phyloP scores from a whole-genome alignment of 2,888 invertebrate species.

The Neoascia interrupta region DNA sequence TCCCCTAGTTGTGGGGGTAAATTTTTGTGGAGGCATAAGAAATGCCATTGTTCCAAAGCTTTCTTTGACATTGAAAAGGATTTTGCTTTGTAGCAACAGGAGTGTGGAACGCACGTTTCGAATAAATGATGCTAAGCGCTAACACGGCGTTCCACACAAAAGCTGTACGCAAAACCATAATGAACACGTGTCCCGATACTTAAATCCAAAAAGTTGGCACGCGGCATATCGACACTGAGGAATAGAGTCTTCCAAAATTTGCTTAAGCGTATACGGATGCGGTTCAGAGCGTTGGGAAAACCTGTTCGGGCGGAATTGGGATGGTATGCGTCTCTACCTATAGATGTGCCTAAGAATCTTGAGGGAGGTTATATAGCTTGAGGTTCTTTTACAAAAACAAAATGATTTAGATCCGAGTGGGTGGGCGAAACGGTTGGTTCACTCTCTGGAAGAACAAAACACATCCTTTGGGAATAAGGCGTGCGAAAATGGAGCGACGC shows the following conservation, averaged over 20 bases:
- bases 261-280: conserved; percentile 10
- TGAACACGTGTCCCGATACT: conserved; percentile 42
- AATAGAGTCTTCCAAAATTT: conserved; percentile 1
- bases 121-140: conserved; percentile 10
- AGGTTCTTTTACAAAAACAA: conserved; percentile 1
- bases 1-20: not conserved
- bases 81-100: conserved; percentile 29
- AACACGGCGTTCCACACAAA: not conserved
- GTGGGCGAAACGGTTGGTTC: not conserved
- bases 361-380: not conserved
- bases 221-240: too few relatives aligned
- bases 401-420: conserved; percentile 23
- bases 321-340: too few relatives aligned
- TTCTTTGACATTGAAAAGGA: conserved; percentile 34
- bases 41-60: not conserved
- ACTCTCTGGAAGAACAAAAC: not conserved
- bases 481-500: not conserved
- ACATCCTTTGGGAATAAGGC: not conserved
- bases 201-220: conserved; percentile 31
- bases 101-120: conserved; percentile 24
- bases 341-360: too few relatives aligned
- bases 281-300: not conserved
- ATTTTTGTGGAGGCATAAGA: not conserved
- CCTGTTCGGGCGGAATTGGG: conserved; percentile 3
- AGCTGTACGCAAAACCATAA: conserved; percentile 10